Evolutionary conservation across 2,113 vertebrate species (phyloP), one percentile per base, ranked within the genome.

Genomic region (Trichomycterus rosablanca): DNA sequence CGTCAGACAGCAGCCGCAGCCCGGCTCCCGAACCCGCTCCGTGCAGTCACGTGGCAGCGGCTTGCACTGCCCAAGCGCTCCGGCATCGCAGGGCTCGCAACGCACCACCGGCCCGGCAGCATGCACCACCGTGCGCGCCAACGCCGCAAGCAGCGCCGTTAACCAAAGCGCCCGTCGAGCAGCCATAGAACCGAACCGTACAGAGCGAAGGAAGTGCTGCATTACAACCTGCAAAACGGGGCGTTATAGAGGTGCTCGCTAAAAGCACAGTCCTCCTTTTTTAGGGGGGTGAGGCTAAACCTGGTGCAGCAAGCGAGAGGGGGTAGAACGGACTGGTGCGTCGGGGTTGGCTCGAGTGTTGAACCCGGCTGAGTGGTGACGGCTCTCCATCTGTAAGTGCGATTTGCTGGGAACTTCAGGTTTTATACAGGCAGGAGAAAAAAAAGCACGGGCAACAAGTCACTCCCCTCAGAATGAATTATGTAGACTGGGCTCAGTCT

Each of bases 1-100:
- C 46, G 93, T 93, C 82, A 88, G 63, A 82, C 94, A 97, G 85
- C 94, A 97, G 73, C 94, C 93, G 70, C 94, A 97, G 68, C 93
- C 92, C 0, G 94, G 92, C 79, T 97, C 94, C 48, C 88, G 84
- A 66, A 92, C 89, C 63, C 76, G 71, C 79, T 95, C 92, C 4
- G 81, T 42, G 77, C 94, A 97, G 57, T 87, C 86, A 32, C 83
- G 74, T 16, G 85, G 81, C 75, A 90, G 79, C 5, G 91, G 90
- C 74, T 86, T 89, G 85, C 93, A 95, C 72, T 88, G 90, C 63
- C 88, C 84, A 40, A 91, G 79, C 42, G 92, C 88, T 3, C 78
- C 81, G 43, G 83, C 71, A 73, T 97, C 92, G 76, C 93, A 97
- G 1, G 91, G 89, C 72, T 95, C 93, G 68, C 94, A 97, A 19